These are phyloP conservation scores for Sinella curviseta DNA, from an alignment of 1,140 invertebrate genomes.

Conservation along the genomic window DNA sequence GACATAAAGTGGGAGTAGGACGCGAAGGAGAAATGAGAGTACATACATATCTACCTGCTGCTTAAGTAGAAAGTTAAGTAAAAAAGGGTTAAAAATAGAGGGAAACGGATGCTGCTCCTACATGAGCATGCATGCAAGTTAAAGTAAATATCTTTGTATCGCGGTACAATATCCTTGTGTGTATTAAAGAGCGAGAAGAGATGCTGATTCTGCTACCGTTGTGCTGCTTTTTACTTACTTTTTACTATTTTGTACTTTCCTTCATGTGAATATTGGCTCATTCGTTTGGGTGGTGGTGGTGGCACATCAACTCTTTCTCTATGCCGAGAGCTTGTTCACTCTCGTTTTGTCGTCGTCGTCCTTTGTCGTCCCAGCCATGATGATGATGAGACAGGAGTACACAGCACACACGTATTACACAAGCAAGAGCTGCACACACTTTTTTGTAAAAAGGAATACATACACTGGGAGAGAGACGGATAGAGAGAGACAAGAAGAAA, in stretches of 20 bases:
- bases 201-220: background rate
- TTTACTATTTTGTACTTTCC: background rate
- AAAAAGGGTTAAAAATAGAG: background rate
- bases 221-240: background rate
- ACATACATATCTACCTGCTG: background rate
- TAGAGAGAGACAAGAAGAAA: background rate
- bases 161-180: background rate
- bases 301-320: no score
- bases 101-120: background rate
- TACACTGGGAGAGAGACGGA: no score
- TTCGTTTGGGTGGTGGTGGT: background rate
- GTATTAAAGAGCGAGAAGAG: background rate
- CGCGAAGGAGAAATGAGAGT: background rate
- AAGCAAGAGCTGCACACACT: no score
- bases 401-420: no score
- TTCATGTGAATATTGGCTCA: slow-evolving; percentile 18
- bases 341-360: background rate
- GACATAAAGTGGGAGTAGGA: background rate
- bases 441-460: no score
- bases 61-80: slow-evolving; percentile 24
- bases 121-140: background rate
- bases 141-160: background rate
- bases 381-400: background rate
- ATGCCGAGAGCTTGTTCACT: no score
- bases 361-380: background rate